Evolutionary conservation across 1,140 invertebrate species (phyloP), one percentile per base, ranked within the genome.

Genomic region (Zaprionus davidi): DNA sequence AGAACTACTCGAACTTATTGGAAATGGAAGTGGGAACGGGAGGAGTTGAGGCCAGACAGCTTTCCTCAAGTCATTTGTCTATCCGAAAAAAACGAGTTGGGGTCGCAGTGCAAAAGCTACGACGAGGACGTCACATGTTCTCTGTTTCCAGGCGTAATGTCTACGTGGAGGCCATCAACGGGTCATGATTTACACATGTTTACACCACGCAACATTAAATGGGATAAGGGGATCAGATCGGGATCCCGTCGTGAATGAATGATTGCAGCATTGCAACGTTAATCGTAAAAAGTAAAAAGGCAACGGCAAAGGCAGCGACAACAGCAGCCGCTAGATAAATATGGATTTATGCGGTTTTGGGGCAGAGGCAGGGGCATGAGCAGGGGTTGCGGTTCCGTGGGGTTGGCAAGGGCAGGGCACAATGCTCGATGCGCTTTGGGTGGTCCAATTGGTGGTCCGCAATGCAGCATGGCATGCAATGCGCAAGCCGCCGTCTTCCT

Each of bases 161-260:
- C 71, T 71, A 81, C 71, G 76, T 84, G 71, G 75, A 77, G 85
- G 81, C 84, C 78, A 88, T 88, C 84, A 90, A 73, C 85, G 85
- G 85, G 86, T 90, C 86, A 90, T 90, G 85, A 90, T 90, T 90
- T 90, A 90, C 85, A 90, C 81, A 90, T 90, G 85, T 90, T 90
- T 90, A 90, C 81, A 90, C 72, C 56, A 84, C 31, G 60, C 55
- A 41, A 58, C 41, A 58, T 13, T 5, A 56, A 31, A n/a, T 53
- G 65, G 36, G n/a, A 41, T 22, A 38, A 20, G 68, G 46, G 20
- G 46, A 15, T 5, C 68, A 77, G 24, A 26, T 65, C 20, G 44
- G 20, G 55, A 66, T 79, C 38, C 65, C 51, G 63, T 59, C 71
- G 71, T 87, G 69, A 87, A 84, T 87, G 84, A 87, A 87, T 90